Base-by-base conservation (phyloP, 2,113 vertebrate species). In the Silurus asotus region DNA sequence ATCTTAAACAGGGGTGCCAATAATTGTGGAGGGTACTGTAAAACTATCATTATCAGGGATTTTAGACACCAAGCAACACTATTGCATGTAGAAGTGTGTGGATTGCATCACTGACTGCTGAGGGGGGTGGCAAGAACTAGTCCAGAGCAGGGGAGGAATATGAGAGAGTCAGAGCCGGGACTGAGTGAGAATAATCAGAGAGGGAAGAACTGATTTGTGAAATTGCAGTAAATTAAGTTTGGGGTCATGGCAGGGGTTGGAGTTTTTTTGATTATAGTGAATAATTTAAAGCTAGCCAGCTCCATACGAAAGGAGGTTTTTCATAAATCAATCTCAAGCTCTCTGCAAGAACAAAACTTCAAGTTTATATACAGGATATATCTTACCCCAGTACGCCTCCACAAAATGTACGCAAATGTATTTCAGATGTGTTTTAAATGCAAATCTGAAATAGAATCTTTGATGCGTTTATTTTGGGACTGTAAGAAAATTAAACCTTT, bases 61-160 rank as follows among this genome's bases (percentile, higher is more conserved):
- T 8, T n/a, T 53, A 53, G 72, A 53, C 91, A 91, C 92, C 91
- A 92, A 91, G 90, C 92, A 88, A 90, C 90, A 92, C 89, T 92
- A 95, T 95, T 95, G 94, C 94, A 87, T 75, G 84, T 92, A 91
- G 92, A 92, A 94, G 93, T 93, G 87, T 53, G 86, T 88, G 93
- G 89, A 95, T 95, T 95, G 94, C 94, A 94, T 95, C 94, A 95
- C 93, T 89, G 93, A 87, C 91, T 91, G 92, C 90, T 87, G 92
- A 90, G 92, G 91, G 90, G 92, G 90, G 90, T 92, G 92, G 90
- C 91, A 92, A 92, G 91, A 93, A 93, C 91, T 89, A 89, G 89
- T 90, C 87, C 80, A 82, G 81, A 65, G 83, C 23, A 51, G 48
- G 58, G 51, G 78, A 78, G 80, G 53, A 25, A 48, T 72, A 25